Conservation (phyloP, 2,797 vertebrate species). For the Pyrocephalus nanus region DNA sequence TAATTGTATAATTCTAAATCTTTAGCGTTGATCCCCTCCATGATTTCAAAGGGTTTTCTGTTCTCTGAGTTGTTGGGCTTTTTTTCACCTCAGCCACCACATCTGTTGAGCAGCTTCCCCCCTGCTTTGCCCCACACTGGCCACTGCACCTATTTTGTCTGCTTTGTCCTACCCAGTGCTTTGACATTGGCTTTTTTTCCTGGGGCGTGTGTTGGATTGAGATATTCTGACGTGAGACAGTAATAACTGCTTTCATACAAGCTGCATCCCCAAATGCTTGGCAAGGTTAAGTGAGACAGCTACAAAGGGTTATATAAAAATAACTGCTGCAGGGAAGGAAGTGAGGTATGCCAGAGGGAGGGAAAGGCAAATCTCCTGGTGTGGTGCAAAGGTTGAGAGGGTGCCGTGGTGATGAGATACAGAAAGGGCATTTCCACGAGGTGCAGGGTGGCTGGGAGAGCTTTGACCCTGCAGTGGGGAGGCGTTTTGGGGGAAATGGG, state of each 20-base stretch:
- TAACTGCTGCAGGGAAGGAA: neutral
- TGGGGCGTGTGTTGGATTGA: rapidly evolving
- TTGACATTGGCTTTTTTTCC: neutral
- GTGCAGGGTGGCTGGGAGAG: neutral
- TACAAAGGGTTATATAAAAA: slow-evolving; percentile 17
- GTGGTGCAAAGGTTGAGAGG: neutral
- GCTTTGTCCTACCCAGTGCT: neutral
- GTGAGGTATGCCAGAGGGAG: neutral
- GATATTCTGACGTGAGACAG: neutral
- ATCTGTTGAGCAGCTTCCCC: neutral
- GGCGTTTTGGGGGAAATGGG: rapidly evolving
- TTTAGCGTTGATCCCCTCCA: neutral
- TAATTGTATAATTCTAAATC: neutral
- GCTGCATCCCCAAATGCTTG: neutral
- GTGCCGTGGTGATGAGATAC: neutral
- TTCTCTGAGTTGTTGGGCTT: neutral
- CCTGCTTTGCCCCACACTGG: rapidly evolving
- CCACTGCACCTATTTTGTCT: neutral
- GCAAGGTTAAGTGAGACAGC: neutral
- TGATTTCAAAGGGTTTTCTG: neutral
- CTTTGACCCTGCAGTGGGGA: neutral
- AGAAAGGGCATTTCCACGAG: neutral
- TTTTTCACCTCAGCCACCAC: neutral
- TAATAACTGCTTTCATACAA: neutral
- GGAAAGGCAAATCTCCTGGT: neutral